Base-by-base conservation (phyloP, 2,797 vertebrate genomes). In the Danio kyathit region DNA sequence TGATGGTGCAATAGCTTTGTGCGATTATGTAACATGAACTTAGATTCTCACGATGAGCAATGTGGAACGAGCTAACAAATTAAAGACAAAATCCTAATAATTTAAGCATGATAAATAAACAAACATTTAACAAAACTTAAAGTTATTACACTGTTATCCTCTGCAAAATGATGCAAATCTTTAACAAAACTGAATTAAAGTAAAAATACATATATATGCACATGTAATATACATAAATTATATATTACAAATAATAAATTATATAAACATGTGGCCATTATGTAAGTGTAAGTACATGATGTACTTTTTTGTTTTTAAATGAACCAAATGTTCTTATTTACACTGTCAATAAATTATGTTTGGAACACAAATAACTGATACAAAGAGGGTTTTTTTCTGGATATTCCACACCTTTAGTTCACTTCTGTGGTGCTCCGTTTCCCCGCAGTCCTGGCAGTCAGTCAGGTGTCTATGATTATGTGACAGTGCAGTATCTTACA, bases 401-500 rank as follows among this genome's bases (percentile, higher is more conserved):
- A 43, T 74, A 74, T n/a, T 66, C 49, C 67, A 73, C 38, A 63
- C 49, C 59, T 63, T 72, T 44, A 29, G 59, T 77, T 59, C 52
- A 14, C 3, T 67, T 57, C 16, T n/a, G n/a, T 63, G 14, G 40
- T 29, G 38, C 57, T 16, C 69, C 56, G 8, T 19, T 38, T 29
- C 2, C 14, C 78, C 80, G 84, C 52, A 74, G 82, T 81, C 74
- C 80, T 83, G 41, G 29, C 61, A 17, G 44, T 57, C n/a, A 56
- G 74, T 80, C 73, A 74, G 81, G 51, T 57, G 44, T 69, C 29
- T 78, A 63, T 70, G 4, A 48, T 88, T 90, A 90, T 76, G 86
- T 89, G 89, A 88, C 87, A 76, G 76, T 63, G 74, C 74, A 85
- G 86, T 54, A 74, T 88, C 79, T 92, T 90, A 91, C 88, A 83